Percentiles rank a stretch among this genome's conserved stretches.
phyloP scores from a whole-genome alignment of 2,888 invertebrate genomes.

The Erannis defoliaria region DNA sequence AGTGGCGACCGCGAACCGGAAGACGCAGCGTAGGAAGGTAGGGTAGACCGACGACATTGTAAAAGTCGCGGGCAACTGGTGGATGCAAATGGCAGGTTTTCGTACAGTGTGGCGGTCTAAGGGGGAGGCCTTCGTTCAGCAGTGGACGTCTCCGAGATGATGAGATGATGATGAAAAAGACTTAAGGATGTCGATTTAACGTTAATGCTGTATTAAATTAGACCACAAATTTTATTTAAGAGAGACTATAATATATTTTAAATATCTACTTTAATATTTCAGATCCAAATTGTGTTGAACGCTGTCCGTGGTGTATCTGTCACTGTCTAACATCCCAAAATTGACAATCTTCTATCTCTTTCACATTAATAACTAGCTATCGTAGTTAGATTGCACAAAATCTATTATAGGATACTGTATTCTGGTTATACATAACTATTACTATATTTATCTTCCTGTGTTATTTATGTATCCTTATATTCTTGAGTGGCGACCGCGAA shows the following conservation, averaged over 20 bases:
- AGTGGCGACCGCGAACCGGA: no score
- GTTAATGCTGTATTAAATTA: slow-evolving; percentile 7
- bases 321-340: slow-evolving; percentile 41
- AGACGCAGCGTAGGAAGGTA: no score
- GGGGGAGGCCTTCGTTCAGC: no score
- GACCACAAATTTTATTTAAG: slow-evolving; percentile 9
- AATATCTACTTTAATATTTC: slow-evolving; percentile 18
- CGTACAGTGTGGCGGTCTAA: no score
- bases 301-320: slow-evolving; percentile 39
- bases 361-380: slow-evolving; percentile 61
- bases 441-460: no score
- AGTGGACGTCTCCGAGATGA: no score
- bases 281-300: slow-evolving; percentile 35
- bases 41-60: no score
- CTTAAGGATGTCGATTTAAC: slow-evolving; percentile 3
- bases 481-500: no score
- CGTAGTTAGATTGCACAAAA: slow-evolving; percentile 64
- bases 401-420: slow-evolving; percentile 48
- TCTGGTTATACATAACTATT: slow-evolving; percentile 44
- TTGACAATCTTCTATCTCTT: slow-evolving; percentile 50
- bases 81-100: no score
- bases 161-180: no score
- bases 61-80: no score
- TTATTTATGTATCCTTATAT: no score
- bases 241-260: slow-evolving; percentile 24